Conservation (phyloP, 1,140 invertebrate genomes). For the Philopotamus ludificatus region DNA sequence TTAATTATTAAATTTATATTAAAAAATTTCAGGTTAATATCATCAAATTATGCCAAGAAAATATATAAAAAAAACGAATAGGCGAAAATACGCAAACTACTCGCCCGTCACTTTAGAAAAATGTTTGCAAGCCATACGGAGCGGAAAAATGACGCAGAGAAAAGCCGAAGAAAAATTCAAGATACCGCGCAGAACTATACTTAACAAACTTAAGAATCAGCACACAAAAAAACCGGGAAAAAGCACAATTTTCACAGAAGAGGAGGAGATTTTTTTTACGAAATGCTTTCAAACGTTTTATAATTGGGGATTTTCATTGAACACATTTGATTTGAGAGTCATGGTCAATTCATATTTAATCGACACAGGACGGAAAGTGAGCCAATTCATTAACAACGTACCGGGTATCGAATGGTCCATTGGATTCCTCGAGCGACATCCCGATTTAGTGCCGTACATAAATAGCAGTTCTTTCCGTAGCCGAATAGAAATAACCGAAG, state of each 20-base stretch:
- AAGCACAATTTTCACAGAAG: background rate
- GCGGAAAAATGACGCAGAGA: background rate
- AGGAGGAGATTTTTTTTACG: background rate
- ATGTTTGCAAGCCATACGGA: background rate
- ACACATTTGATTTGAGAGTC: background rate
- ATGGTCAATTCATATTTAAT: background rate
- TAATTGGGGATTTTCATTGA: background rate
- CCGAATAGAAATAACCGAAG: background rate
- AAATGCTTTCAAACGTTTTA: background rate
- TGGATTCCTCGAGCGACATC: background rate
- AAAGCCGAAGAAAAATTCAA: background rate
- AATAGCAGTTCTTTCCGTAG: background rate
- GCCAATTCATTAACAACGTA: background rate
- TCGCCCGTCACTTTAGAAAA: background rate
- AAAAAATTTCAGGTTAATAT: too few species aligned
- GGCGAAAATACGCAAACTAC: background rate
- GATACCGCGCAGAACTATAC: background rate
- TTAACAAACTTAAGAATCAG: background rate
- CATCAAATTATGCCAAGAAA: background rate
- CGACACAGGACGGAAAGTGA: background rate
- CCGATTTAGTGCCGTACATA: background rate
- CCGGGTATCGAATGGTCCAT: background rate
- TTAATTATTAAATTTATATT: too few species aligned
- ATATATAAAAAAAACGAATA: background rate
- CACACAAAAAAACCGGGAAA: background rate